A percentile compares a stretch with the other conserved stretches of the same genome.
Conservation (phyloP, 1,140 invertebrate species). For the Macrostomum lignano region DNA sequence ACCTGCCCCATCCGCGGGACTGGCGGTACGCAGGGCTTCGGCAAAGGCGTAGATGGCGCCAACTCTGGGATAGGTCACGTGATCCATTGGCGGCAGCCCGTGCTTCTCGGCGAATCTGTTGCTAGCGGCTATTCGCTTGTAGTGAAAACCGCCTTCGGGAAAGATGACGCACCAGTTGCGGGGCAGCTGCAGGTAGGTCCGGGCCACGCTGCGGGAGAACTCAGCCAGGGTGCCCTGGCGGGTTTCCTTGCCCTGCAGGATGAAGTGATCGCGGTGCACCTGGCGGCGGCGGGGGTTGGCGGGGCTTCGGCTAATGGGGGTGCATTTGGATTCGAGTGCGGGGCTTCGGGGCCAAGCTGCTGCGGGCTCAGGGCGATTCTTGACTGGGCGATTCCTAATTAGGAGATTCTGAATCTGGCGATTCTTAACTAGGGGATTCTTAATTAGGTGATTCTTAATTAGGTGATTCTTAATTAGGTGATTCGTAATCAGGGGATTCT, state of each 20-base stretch:
- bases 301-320: neutral
- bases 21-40: slow-evolving; percentile 10
- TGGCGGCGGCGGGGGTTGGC: neutral
- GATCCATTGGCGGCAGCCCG: slow-evolving; percentile 48
- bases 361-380: no score
- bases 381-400: no score
- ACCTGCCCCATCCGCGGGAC: slow-evolving; percentile 6
- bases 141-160: slow-evolving; percentile 73
- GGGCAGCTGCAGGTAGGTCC: slow-evolving; percentile 42
- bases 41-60: slow-evolving; percentile 38
- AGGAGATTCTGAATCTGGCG: no score
- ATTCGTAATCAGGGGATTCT: no score
- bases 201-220: slow-evolving; percentile 40
- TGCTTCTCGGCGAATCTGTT: slow-evolving; percentile 59
- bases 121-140: slow-evolving; percentile 52
- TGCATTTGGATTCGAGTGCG: slow-evolving; percentile 3
- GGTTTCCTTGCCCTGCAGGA: slow-evolving; percentile 47
- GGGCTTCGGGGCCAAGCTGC: neutral
- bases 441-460: no score
- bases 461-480: no score
- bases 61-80: slow-evolving; percentile 57
- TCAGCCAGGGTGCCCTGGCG: slow-evolving; percentile 42
- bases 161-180: slow-evolving; percentile 67
- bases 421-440: no score
- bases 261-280: slow-evolving; percentile 80